These are phyloP conservation scores for Eciton burchellii DNA, from an alignment of 1,140 invertebrate species.

Conservation along the genomic window DNA sequence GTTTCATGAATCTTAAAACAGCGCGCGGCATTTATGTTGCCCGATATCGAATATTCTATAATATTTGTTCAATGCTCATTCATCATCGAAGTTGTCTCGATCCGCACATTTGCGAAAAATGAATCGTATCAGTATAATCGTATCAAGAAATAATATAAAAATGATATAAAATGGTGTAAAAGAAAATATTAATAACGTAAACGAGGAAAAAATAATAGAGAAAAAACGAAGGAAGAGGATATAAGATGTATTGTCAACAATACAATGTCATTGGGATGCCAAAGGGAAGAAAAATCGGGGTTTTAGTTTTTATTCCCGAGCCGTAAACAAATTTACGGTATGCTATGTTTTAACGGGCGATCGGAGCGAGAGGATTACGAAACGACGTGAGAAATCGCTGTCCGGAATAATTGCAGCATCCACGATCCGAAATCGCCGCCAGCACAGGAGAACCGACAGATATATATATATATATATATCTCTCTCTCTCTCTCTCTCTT, in stretches of 20 bases:
- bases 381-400: constrained; percentile 57
- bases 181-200: constrained; percentile 14
- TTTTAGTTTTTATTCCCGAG: constrained; percentile 26
- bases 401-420: constrained; percentile 47
- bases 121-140: too few species aligned
- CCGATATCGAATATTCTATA: not conserved
- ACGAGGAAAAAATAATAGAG: not conserved
- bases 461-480: too few species aligned
- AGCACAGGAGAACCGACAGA: constrained; percentile 12
- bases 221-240: too few species aligned
- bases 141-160: too few species aligned
- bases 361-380: constrained; percentile 5
- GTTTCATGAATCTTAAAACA: too few species aligned
- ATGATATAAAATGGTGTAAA: not conserved
- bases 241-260: too few species aligned
- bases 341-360: too few species aligned
- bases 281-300: constrained; percentile 5
- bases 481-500: too few species aligned
- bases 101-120: too few species aligned
- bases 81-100: not conserved
- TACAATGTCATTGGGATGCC: not conserved
- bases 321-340: constrained; percentile 23
- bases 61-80: not conserved
- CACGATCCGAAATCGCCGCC: constrained; percentile 51
- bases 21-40: too few species aligned